Evolutionary conservation across 2,797 vertebrate genomes (phyloP).

Genomic region (Pterois miles): DNA sequence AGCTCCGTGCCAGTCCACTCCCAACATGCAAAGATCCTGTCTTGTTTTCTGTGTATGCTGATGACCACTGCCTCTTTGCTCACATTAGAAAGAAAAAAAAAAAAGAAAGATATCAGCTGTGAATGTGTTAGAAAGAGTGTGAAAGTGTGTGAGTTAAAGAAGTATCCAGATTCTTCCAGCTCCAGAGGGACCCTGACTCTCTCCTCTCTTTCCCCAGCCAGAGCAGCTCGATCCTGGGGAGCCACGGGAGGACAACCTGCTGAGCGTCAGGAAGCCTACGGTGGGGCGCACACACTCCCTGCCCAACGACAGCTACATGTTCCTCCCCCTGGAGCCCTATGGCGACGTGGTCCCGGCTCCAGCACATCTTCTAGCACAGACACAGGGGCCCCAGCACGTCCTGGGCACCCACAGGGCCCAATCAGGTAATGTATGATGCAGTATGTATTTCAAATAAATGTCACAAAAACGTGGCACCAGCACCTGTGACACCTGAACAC

Average conservation of each 20-base stretch:
- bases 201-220: slow-evolving; percentile 47
- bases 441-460: neutral
- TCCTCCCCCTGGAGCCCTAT: slow-evolving; percentile 71
- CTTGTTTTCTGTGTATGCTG: slow-evolving; percentile 68
- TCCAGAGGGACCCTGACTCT: slow-evolving; percentile 27
- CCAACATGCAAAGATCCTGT: slow-evolving; percentile 55
- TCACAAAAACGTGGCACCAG: neutral
- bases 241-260: slow-evolving; percentile 82
- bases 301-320: slow-evolving; percentile 99
- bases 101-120: slow-evolving; percentile 39
- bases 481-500: neutral
- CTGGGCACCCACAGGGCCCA: slow-evolving; percentile 73
- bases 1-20: slow-evolving; percentile 69
- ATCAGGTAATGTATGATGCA: slow-evolving; percentile 80
- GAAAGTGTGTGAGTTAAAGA: slow-evolving; percentile 35
- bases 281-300: slow-evolving; percentile 96
- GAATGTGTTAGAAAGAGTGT: slow-evolving; percentile 49
- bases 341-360: slow-evolving; percentile 9
- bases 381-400: slow-evolving; percentile 71
- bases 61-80: slow-evolving; percentile 68
- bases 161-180: neutral
- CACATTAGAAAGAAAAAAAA: no score
- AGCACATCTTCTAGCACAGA: slow-evolving; percentile 47
- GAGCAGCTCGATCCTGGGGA: slow-evolving; percentile 55
- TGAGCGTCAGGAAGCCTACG: slow-evolving; percentile 89